phyloP scores from a whole-genome alignment of 1,140 invertebrate genomes.

The Cardiocondyla obscurior region DNA sequence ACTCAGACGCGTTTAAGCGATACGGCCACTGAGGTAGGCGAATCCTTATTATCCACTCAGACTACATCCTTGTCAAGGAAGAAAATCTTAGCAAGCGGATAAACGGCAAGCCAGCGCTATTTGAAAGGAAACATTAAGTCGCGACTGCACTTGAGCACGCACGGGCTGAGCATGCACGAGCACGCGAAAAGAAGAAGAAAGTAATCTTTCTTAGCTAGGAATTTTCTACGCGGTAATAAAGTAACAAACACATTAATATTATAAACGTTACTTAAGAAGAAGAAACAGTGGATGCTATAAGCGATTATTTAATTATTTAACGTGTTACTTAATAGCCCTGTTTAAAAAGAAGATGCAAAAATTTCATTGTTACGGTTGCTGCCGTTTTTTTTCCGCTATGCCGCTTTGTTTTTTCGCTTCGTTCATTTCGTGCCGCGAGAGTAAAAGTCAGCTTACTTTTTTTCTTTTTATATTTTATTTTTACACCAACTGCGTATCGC shows the following conservation, averaged over 20 bases:
- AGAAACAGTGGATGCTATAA: background rate
- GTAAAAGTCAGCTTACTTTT: too few relatives aligned
- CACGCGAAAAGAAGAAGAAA: background rate
- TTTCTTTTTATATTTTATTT: too few relatives aligned
- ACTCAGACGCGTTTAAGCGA: conserved; percentile 46
- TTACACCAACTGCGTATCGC: too few relatives aligned
- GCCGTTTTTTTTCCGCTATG: too few relatives aligned
- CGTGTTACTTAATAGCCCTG: too few relatives aligned
- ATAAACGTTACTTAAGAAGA: background rate
- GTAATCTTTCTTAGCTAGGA: background rate
- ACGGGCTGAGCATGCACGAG: background rate
- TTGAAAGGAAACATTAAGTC: conserved; percentile 23
- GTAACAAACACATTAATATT: background rate
- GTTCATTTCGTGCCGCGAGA: too few relatives aligned
- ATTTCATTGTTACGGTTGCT: too few relatives aligned
- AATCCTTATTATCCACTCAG: conserved; percentile 55
- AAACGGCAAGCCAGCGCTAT: conserved; percentile 19
- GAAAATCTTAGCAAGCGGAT: conserved; percentile 40
- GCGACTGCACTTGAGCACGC: conserved; percentile 6
- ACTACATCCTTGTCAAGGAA: conserved; percentile 27
- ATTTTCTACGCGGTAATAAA: background rate
- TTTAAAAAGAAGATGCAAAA: too few relatives aligned
- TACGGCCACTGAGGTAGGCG: conserved; percentile 29
- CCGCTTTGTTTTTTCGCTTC: too few relatives aligned
- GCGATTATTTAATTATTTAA: background rate